Conservation (phyloP, 2,113 vertebrate species). For the Galemys pyrenaicus region DNA sequence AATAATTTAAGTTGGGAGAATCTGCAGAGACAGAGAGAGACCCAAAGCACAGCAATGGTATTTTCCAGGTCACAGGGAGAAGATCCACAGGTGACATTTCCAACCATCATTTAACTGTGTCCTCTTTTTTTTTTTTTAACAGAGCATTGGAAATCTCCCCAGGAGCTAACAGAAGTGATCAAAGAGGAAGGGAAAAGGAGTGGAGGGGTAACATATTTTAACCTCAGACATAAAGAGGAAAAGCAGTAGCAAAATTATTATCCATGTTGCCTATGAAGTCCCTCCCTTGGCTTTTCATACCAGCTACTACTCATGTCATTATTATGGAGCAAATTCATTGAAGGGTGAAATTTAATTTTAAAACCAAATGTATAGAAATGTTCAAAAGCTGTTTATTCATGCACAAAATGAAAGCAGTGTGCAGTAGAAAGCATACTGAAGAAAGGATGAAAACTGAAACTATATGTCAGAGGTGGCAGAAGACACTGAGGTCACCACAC, state of each 20-base stretch:
- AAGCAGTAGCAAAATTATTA: slow-evolving; percentile 22
- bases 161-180: not conserved
- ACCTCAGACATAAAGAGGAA: not conserved
- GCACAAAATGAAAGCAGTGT: not conserved
- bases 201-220: not conserved
- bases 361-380: slow-evolving; percentile 32
- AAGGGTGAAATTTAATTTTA: slow-evolving; percentile 29
- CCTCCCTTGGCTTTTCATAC: slow-evolving; percentile 27
- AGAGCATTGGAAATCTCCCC: not conserved
- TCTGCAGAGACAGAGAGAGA: slow-evolving; percentile 2
- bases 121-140: not conserved
- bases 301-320: not conserved
- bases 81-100: not conserved
- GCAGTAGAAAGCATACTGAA: not conserved
- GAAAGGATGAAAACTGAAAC: not conserved
- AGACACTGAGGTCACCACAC: not conserved
- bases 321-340: slow-evolving; percentile 16
- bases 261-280: not conserved
- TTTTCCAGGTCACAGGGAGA: not conserved
- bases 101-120: not conserved
- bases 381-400: slow-evolving; percentile 26
- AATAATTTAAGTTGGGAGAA: not conserved
- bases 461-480: not conserved
- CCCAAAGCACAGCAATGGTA: not conserved
- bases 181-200: not conserved